phyloP scores from a whole-genome alignment of 2,113 vertebrate species.

The Entomyzon cyanotis region DNA sequence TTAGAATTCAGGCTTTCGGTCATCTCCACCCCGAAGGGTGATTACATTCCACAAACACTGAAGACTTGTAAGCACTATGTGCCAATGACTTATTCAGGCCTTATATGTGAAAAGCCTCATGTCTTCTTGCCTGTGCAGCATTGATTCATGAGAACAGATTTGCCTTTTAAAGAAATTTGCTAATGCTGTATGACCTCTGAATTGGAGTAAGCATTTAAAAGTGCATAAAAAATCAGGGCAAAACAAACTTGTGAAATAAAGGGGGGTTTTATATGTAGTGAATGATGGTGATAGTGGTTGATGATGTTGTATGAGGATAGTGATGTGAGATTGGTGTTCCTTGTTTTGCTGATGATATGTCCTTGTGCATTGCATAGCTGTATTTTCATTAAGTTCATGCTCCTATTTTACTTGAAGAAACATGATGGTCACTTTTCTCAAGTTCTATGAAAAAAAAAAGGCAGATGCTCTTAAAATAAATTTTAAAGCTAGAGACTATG shows the following conservation, averaged over 20 bases:
- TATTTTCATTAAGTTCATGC: not conserved
- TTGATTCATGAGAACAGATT: not conserved
- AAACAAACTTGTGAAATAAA: not conserved
- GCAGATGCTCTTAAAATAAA: not conserved
- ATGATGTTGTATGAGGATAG: not conserved
- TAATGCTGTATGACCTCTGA: not conserved
- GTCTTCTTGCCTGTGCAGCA: not conserved
- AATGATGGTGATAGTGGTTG: not conserved
- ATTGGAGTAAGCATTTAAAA: not conserved
- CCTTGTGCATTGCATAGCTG: not conserved
- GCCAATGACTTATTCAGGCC: not conserved
- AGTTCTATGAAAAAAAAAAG: not conserved
- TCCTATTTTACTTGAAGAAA: not conserved
- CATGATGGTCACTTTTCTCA: not conserved
- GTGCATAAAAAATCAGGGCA: not conserved
- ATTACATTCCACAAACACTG: not conserved
- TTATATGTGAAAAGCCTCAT: not conserved
- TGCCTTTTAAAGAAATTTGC: not conserved
- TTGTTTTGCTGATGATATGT: not conserved
- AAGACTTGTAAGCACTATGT: not conserved
- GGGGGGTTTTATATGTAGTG: not conserved
- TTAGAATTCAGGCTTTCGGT: not conserved
- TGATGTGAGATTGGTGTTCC: not conserved
- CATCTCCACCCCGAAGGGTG: not conserved
- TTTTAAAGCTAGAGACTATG: not conserved